Evolutionary conservation across 2,888 invertebrate species (phyloP).

Genomic region (Tenthredo mesomela): DNA sequence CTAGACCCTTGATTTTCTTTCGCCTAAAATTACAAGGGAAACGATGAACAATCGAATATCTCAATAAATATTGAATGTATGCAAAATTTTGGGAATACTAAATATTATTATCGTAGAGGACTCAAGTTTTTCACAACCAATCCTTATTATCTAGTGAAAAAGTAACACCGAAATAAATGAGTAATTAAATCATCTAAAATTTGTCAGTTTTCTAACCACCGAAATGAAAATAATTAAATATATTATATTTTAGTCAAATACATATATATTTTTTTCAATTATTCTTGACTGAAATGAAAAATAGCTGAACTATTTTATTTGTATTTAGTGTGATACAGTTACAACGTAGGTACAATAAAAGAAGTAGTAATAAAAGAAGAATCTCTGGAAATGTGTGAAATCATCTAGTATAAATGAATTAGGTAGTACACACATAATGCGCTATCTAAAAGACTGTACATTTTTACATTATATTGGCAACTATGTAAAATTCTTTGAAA

Average conservation of each 20-base stretch:
- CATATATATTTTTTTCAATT: background rate
- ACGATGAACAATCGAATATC: background rate
- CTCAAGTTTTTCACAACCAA: too few relatives aligned
- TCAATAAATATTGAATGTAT: background rate
- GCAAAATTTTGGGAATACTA: background rate
- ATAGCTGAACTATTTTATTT: constrained; percentile 32
- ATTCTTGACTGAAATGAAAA: constrained; percentile 27
- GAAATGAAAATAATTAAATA: background rate
- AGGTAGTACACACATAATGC: background rate
- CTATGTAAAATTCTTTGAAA: constrained; percentile 23
- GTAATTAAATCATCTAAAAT: background rate
- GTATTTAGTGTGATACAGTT: background rate
- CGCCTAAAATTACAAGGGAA: background rate
- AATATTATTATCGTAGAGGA: background rate
- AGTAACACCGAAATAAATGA: background rate
- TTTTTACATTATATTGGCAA: constrained; percentile 36
- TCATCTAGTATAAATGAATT: background rate
- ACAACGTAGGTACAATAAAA: constrained; percentile 17
- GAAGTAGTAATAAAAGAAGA: too few relatives aligned
- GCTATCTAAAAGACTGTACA: constrained; percentile 30
- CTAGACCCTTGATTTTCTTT: background rate
- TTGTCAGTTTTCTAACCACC: background rate
- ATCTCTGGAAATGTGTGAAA: background rate
- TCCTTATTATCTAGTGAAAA: background rate
- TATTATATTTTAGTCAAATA: constrained; percentile 11